These are phyloP conservation scores for Saxicola maurus DNA, from an alignment of 2,797 vertebrate species.

Conservation along the genomic window DNA sequence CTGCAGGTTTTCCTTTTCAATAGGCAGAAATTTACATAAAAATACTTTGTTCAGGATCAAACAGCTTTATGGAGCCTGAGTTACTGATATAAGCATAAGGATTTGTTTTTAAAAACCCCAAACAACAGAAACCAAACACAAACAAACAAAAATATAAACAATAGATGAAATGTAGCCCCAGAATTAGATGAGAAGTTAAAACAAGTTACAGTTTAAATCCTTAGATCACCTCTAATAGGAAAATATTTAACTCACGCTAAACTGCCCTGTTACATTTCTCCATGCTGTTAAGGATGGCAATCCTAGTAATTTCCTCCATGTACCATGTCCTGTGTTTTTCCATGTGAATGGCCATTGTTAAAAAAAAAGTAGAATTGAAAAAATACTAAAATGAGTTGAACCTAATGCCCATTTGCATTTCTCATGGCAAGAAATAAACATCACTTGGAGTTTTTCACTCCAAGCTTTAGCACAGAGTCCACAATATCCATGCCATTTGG, in stretches of 20 bases:
- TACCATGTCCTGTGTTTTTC: neutral
- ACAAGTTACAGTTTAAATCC: constrained; percentile 4
- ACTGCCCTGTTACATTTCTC: neutral
- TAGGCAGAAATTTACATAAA: neutral
- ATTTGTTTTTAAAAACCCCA: neutral
- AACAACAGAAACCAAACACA: neutral
- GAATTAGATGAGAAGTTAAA: neutral
- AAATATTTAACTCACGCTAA: neutral
- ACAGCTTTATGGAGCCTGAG: neutral
- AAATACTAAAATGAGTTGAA: neutral
- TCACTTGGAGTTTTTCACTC: neutral
- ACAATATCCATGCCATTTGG: neutral
- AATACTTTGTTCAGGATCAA: neutral
- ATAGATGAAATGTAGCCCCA: neutral
- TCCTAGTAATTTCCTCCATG: neutral
- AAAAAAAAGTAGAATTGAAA: neutral
- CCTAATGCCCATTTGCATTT: neutral
- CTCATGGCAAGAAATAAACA: neutral
- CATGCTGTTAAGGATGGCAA: fast-evolving
- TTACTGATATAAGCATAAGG: neutral
- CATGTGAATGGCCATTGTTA: too few relatives aligned
- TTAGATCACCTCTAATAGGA: neutral
- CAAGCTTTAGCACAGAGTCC: neutral
- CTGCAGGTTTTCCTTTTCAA: neutral
- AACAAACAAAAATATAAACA: neutral